Evolutionary conservation across 2,797 vertebrate species (phyloP).

Genomic region (Parauchenoglanis punctatus): DNA sequence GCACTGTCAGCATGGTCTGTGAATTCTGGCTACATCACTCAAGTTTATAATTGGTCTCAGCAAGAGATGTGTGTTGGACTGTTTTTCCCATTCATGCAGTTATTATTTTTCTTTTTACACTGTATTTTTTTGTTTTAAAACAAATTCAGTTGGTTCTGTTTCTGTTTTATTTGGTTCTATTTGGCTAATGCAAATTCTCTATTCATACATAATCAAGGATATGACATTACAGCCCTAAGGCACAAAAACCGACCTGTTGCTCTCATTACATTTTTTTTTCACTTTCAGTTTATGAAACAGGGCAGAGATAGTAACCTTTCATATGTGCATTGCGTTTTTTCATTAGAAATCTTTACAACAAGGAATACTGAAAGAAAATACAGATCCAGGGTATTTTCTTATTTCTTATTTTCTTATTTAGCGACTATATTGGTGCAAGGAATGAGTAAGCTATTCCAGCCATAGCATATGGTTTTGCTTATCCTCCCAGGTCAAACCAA

Average conservation of each 20-base stretch:
- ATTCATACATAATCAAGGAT: not conserved
- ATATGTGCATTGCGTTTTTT: not conserved
- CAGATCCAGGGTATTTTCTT: not conserved
- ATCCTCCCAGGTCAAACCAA: slow-evolving; percentile 23
- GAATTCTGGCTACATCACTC: not conserved
- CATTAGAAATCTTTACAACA: not conserved
- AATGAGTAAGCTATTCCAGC: slow-evolving; percentile 29
- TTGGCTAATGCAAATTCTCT: not conserved
- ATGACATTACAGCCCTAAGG: not conserved
- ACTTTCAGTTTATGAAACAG: not conserved
- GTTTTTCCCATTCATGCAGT: not conserved
- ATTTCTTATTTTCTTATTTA: not conserved
- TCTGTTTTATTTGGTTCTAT: not conserved
- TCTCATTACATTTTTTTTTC: not conserved
- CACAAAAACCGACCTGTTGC: not conserved
- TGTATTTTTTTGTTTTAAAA: not conserved
- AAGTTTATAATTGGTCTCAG: not conserved
- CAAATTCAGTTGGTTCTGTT: not conserved
- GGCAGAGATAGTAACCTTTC: not conserved
- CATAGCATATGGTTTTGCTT: slow-evolving; percentile 38
- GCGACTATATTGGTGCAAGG: not conserved
- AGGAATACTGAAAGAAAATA: not conserved
- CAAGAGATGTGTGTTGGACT: not conserved
- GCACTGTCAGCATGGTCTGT: not conserved
- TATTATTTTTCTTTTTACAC: not conserved